Percentiles rank a stretch among this genome's conserved stretches.
Evolutionary conservation across 92 coral and sea anemone genomes (phyloP).

Genomic region (Parazoanthus atlanticus): DNA sequence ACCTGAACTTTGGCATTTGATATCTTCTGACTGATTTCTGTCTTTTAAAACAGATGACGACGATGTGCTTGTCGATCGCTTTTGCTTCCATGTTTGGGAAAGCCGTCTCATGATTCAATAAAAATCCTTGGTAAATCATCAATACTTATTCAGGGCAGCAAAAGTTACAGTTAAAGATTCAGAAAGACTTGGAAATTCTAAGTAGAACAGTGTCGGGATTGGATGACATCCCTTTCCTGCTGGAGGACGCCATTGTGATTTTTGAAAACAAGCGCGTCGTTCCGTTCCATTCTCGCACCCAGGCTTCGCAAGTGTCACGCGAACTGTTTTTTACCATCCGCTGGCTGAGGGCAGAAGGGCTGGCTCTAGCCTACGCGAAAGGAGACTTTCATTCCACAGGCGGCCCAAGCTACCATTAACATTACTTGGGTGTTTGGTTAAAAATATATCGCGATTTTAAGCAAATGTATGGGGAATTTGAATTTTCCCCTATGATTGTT

Average conservation of each 20-base stretch:
- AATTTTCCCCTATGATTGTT: too few species aligned
- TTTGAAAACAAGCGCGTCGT: background rate
- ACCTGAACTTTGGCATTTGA: slow-evolving; percentile 32
- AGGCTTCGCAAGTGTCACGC: background rate
- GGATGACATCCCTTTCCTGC: background rate
- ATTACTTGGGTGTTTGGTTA: too few species aligned
- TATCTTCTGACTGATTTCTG: background rate
- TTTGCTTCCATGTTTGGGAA: slow-evolving; percentile 44
- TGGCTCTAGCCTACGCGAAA: too few species aligned
- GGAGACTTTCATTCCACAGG: too few species aligned
- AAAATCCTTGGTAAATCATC: background rate
- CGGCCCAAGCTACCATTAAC: too few species aligned
- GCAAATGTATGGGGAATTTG: too few species aligned
- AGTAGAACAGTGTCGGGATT: too few species aligned
- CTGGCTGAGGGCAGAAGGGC: too few species aligned
- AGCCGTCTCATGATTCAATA: slow-evolving; percentile 22
- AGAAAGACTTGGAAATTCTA: background rate
- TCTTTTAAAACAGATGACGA: slow-evolving; percentile 31
- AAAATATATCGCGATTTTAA: too few species aligned
- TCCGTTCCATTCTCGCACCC: background rate
- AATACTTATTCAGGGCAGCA: background rate
- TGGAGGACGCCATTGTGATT: background rate
- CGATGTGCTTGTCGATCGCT: slow-evolving; percentile 23
- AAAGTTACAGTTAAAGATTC: background rate
- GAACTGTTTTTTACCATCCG: too few species aligned